Evolutionary conservation across 2,797 vertebrate genomes (phyloP).

Genomic region (Podarcis siculus): DNA sequence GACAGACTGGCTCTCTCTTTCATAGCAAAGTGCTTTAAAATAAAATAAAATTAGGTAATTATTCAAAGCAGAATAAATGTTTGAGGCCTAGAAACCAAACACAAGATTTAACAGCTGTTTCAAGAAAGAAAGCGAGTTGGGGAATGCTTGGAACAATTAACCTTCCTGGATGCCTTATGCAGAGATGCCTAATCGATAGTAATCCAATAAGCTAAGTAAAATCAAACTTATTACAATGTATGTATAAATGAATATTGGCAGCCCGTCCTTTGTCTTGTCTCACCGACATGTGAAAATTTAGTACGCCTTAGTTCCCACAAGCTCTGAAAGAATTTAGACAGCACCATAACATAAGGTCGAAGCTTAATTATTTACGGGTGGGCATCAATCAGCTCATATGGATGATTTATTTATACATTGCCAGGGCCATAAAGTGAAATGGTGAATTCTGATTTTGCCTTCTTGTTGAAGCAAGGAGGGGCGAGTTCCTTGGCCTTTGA

Average conservation of each 20-base stretch:
- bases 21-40: accelerated
- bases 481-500: constrained; percentile 21
- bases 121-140: background rate
- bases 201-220: constrained; percentile 49
- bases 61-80: background rate
- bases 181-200: constrained; percentile 48
- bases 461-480: background rate
- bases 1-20: background rate
- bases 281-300: constrained; percentile 57
- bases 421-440: constrained; percentile 48
- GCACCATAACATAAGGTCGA: constrained; percentile 79
- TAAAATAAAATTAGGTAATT: constrained; percentile 3
- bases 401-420: constrained; percentile 76
- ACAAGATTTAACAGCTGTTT: constrained; percentile 10
- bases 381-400: constrained; percentile 68
- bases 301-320: constrained; percentile 50
- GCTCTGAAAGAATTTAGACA: constrained; percentile 73
- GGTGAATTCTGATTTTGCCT: constrained; percentile 51
- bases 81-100: constrained; percentile 34
- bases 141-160: constrained; percentile 41
- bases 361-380: constrained; percentile 81
- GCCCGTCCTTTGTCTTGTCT: constrained; percentile 32
- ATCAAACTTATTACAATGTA: constrained; percentile 54
- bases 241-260: constrained; percentile 46
- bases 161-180: constrained; percentile 21